phyloP scores from a whole-genome alignment of 2,797 vertebrate genomes.

The Chaetophractus vellerosus region DNA sequence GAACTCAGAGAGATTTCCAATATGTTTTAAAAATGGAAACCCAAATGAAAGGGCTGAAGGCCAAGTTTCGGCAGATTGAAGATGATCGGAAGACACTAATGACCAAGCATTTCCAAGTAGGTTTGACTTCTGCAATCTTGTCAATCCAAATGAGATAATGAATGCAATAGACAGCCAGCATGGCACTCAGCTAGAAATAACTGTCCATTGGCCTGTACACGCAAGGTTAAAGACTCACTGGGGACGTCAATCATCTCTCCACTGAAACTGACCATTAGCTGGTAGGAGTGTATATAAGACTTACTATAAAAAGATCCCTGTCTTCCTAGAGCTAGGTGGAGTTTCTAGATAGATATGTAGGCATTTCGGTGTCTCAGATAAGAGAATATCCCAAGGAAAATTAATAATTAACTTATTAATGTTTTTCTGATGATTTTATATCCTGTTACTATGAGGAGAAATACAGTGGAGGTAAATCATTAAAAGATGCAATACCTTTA shows the following conservation, averaged over 20 bases:
- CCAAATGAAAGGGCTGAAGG: slow-evolving; percentile 98
- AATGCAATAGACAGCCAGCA: background rate
- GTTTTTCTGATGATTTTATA: background rate
- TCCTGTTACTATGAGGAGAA: background rate
- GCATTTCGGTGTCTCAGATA: slow-evolving; percentile 58
- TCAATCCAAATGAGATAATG: slow-evolving; percentile 59
- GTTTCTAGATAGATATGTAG: slow-evolving; percentile 56
- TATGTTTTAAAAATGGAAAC: slow-evolving; percentile 99
- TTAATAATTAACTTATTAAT: slow-evolving; percentile 10
- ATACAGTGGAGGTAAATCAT: background rate
- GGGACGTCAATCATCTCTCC: slow-evolving; percentile 32
- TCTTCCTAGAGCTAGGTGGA: slow-evolving; percentile 16
- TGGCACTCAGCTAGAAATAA: slow-evolving; percentile 71
- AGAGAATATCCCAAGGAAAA: background rate
- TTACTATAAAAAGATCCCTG: slow-evolving; percentile 61
- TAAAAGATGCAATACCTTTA: background rate
- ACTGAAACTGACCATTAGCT: slow-evolving; percentile 78
- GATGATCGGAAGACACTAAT: slow-evolving; percentile 98
- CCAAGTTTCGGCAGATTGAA: slow-evolving; percentile 98
- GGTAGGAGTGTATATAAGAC: slow-evolving; percentile 62
- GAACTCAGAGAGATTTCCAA: slow-evolving; percentile 99
- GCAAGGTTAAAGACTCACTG: slow-evolving; percentile 52
- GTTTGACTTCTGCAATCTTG: slow-evolving; percentile 73
- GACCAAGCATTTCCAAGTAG: slow-evolving; percentile 97
- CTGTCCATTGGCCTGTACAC: background rate